Base-by-base conservation (phyloP, 2,113 vertebrate species). In the Oreochromis aureus region DNA sequence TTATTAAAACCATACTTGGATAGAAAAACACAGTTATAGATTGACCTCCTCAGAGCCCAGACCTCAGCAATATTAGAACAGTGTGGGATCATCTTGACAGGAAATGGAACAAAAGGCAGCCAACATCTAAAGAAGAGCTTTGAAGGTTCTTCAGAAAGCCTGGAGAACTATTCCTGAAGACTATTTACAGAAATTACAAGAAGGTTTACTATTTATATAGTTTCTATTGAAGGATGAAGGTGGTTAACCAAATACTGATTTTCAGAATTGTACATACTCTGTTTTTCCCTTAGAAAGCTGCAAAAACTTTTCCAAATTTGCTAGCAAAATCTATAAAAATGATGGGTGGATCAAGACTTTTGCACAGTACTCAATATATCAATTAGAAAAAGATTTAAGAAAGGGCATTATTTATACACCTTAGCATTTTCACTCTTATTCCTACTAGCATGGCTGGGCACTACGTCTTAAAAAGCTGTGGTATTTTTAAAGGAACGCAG, bases 401-500 rank as follows among this genome's bases (percentile, higher is more conserved):
- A 78, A 12, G 44, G 46, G 27, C 10, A 78, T 53, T 53, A 19
- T 78, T 78, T n/a, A 78, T 19, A 66, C 66, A 46, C 6, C 59
- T 71, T 53, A 80, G 55, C 63, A 41, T 71, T 87, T 61, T 69
- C 58, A 78, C 3, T 84, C 59, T 87, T 88, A 83, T 89, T 61
- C 85, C 55, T 85, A 63, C 34, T 82, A 85, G 87, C 86, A 89
- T 53, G 66, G 12, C 41, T 19, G 46, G 54, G 82, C 30, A 46
- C 16, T 83, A 51, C 30, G 55, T 92, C 81, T 88, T 73, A 58
- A 61, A 85, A 63, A 46, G 69, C 66, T 83, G 85, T 3, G 58
- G 80, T 85, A 79, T 81, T 81, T n/a, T 55, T 88, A 81, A 92
- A 92, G 12, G 15, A 90, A 86, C 51, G 11, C 85, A 81, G 81